Percentiles rank a stretch among this genome's conserved stretches.
Conservation (phyloP, 2,113 vertebrate species). For the zebrafish (Danio rerio) region DNA sequence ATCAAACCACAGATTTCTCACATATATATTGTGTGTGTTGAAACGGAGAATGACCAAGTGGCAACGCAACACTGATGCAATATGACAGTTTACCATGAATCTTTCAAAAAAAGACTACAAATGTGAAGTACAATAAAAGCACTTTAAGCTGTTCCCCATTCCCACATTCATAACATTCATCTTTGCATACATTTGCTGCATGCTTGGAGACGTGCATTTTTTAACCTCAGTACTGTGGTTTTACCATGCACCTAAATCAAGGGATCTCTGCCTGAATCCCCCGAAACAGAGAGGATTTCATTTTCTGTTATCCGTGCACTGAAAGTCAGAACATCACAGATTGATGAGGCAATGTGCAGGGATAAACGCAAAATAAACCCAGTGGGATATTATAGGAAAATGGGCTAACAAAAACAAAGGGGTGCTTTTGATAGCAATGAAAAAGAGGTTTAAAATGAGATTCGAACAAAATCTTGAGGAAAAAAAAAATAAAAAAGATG, state of each 20-base stretch:
- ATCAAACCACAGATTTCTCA: constrained; percentile 1
- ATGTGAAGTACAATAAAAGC: constrained; percentile 7
- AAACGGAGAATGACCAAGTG: background rate
- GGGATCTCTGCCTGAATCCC: constrained; percentile 36
- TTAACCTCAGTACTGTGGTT: constrained; percentile 38
- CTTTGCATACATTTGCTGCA: constrained; percentile 53
- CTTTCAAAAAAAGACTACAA: constrained; percentile 18
- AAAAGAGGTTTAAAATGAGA: constrained; percentile 33
- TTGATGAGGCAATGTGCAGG: constrained; percentile 36
- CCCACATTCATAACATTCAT: constrained; percentile 30
- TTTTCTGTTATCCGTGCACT: constrained; percentile 54
- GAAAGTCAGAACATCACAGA: constrained; percentile 41
- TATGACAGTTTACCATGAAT: constrained; percentile 19
- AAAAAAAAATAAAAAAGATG: constrained; percentile 42
- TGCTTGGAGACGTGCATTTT: constrained; percentile 58
- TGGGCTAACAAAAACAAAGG: constrained; percentile 36
- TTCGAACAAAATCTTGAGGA: constrained; percentile 30
- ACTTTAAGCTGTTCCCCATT: constrained; percentile 8
- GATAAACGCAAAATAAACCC: constrained; percentile 41
- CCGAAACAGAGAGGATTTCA: constrained; percentile 43
- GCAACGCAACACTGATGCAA: background rate
- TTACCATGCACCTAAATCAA: constrained; percentile 56
- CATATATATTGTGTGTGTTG: background rate
- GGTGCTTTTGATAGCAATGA: constrained; percentile 27
- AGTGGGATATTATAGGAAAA: constrained; percentile 17